Conservation (phyloP, 2,888 invertebrate species). For the Nysson spinosus region DNA sequence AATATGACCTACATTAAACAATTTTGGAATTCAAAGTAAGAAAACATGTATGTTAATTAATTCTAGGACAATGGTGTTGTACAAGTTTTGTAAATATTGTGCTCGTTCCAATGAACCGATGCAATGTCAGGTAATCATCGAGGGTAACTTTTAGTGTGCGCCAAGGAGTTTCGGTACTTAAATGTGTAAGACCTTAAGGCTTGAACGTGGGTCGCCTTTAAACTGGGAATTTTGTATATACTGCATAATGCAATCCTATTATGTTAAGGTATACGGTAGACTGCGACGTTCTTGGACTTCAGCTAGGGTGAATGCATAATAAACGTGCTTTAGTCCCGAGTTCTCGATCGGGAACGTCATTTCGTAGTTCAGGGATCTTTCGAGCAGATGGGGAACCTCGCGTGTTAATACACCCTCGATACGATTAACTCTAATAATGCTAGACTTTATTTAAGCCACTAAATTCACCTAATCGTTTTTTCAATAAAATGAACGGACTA, state of each 20-base stretch:
- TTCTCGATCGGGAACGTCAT: slow-evolving; percentile 34
- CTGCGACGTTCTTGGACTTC: slow-evolving; percentile 51
- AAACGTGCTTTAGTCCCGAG: too few species aligned
- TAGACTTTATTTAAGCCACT: too few species aligned
- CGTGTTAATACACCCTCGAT: slow-evolving; percentile 11
- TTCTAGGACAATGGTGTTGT: too few species aligned
- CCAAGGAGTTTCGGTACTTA: slow-evolving; percentile 40
- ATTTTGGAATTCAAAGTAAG: too few species aligned
- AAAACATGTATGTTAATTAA: too few species aligned
- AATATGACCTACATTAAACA: too few species aligned
- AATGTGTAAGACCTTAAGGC: slow-evolving; percentile 50
- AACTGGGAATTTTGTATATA: slow-evolving; percentile 70
- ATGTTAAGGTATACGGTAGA: slow-evolving; percentile 73
- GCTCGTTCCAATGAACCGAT: slow-evolving; percentile 9
- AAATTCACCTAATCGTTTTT: too few species aligned
- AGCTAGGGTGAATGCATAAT: slow-evolving; percentile 67
- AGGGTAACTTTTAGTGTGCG: slow-evolving; percentile 37
- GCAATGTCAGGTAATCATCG: slow-evolving; percentile 19
- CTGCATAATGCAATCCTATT: slow-evolving; percentile 73
- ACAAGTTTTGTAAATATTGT: slow-evolving; percentile 15
- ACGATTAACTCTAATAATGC: slow-evolving; percentile 25
- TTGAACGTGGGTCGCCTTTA: slow-evolving; percentile 59
- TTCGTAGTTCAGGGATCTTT: slow-evolving; percentile 28
- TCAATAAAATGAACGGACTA: too few species aligned
- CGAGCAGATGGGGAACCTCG: slow-evolving; percentile 25